These are phyloP conservation scores for Nanorana parkeri DNA, from an alignment of 2,113 vertebrate species.

Conservation along the genomic window DNA sequence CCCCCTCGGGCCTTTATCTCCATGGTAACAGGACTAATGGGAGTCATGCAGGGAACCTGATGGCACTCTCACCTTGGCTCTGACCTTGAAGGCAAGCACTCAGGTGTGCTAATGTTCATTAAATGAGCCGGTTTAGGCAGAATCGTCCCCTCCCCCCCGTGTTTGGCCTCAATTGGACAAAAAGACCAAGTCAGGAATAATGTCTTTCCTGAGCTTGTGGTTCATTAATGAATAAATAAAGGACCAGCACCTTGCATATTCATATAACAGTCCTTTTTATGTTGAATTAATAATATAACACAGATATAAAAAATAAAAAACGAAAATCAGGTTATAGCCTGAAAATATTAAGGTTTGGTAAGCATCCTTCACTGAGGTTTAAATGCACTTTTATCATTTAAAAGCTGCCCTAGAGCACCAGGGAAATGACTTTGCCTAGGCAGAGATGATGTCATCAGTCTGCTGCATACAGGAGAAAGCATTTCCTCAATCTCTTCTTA, in stretches of 20 bases:
- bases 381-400: too few relatives aligned
- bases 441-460: too few relatives aligned
- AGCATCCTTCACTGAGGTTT: too few relatives aligned
- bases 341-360: neutral
- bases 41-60: neutral
- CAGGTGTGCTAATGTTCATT: conserved; percentile 10
- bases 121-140: neutral
- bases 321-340: neutral
- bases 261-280: neutral
- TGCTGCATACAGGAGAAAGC: too few relatives aligned
- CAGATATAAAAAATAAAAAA: neutral
- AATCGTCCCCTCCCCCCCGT: neutral
- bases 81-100: conserved; percentile 24
- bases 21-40: neutral
- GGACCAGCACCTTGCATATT: neutral
- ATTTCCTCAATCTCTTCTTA: too few relatives aligned
- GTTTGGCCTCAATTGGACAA: too few relatives aligned
- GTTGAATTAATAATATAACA: neutral
- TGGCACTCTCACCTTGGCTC: conserved; percentile 2
- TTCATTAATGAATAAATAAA: neutral
- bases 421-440: too few relatives aligned
- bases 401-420: too few relatives aligned
- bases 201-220: neutral
- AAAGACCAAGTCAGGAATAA: too few relatives aligned
- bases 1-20: neutral